These are phyloP conservation scores for Speoplatyrhinus poulsoni DNA, from an alignment of 2,113 vertebrate genomes.

Conservation along the genomic window DNA sequence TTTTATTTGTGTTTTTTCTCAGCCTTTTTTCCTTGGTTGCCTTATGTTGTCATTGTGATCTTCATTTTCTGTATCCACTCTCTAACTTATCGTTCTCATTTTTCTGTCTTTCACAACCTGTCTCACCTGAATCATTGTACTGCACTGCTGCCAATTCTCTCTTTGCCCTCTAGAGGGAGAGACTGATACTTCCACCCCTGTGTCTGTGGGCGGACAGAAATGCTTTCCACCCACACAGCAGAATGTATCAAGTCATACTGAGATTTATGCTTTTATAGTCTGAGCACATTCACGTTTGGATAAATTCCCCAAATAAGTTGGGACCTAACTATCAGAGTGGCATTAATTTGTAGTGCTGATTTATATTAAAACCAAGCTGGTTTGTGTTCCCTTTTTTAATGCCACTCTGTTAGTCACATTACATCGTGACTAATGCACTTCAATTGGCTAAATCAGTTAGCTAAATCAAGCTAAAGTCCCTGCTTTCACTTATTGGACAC, in stretches of 20 bases:
- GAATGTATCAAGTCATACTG: slow-evolving; percentile 13
- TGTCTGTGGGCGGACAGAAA: slow-evolving; percentile 6
- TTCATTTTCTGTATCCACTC: slow-evolving; percentile 2
- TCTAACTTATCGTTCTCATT: slow-evolving; percentile 4
- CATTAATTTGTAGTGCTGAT: slow-evolving; percentile 33
- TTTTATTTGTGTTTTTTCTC: not conserved
- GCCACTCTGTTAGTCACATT: slow-evolving; percentile 14
- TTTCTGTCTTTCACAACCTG: slow-evolving; percentile 7
- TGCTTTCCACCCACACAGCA: slow-evolving; percentile 22
- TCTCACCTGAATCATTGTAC: slow-evolving; percentile 36
- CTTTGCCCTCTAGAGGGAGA: slow-evolving; percentile 5
- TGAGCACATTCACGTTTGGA: too few species aligned
- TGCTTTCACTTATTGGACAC: slow-evolving; percentile 5
- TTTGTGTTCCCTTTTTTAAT: slow-evolving; percentile 35
- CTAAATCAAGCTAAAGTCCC: slow-evolving; percentile 11
- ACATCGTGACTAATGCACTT: slow-evolving; percentile 24
- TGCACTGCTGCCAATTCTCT: slow-evolving; percentile 33
- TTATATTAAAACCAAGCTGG: slow-evolving; percentile 12
- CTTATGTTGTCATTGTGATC: slow-evolving; percentile 2
- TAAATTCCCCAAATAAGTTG: too few species aligned
- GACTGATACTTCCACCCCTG: not conserved
- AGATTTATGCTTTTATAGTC: slow-evolving; percentile 17
- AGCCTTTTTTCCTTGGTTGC: not conserved
- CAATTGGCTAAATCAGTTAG: slow-evolving; percentile 21
- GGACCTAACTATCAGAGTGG: slow-evolving; percentile 1